A percentile compares a stretch with the other conserved stretches of the same genome.
Evolutionary conservation across 1,140 invertebrate species (phyloP).

Genomic region (Megathymus violae): DNA sequence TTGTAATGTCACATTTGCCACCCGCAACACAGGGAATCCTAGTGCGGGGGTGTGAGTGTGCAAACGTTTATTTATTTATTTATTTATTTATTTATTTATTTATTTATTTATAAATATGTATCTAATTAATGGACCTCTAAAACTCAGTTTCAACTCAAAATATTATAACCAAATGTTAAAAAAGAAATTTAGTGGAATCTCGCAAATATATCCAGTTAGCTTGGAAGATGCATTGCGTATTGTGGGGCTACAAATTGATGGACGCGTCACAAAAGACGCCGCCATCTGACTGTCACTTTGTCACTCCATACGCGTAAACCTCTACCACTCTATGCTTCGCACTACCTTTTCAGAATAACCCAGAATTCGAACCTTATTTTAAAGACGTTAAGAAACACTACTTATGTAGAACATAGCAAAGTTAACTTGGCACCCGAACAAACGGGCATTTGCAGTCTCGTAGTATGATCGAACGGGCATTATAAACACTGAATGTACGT

Average conservation of each 20-base stretch:
- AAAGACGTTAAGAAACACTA: background rate
- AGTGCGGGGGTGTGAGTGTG: too few species aligned
- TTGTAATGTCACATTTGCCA: too few species aligned
- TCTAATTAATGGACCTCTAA: too few species aligned
- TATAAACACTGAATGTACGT: constrained; percentile 17
- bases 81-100: too few species aligned
- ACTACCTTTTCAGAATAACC: background rate
- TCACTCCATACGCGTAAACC: constrained; percentile 31
- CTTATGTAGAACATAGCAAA: constrained; percentile 14
- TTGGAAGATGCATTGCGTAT: constrained; percentile 29
- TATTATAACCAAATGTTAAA: too few species aligned
- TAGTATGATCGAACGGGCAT: constrained; percentile 25
- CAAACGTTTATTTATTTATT: too few species aligned
- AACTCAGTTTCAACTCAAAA: too few species aligned
- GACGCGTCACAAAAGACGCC: constrained; percentile 29
- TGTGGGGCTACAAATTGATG: constrained; percentile 30
- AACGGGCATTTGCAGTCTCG: constrained; percentile 22
- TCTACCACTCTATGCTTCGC: background rate
- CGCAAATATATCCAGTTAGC: constrained; percentile 10
- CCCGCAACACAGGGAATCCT: too few species aligned
- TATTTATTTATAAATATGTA: too few species aligned
- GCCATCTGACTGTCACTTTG: constrained; percentile 24
- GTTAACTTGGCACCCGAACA: constrained; percentile 16
- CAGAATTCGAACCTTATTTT: background rate
- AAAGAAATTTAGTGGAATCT: constrained; percentile 14